Evolutionary conservation across 2,888 invertebrate species (phyloP).

Genomic region (Platypus cylindrus): DNA sequence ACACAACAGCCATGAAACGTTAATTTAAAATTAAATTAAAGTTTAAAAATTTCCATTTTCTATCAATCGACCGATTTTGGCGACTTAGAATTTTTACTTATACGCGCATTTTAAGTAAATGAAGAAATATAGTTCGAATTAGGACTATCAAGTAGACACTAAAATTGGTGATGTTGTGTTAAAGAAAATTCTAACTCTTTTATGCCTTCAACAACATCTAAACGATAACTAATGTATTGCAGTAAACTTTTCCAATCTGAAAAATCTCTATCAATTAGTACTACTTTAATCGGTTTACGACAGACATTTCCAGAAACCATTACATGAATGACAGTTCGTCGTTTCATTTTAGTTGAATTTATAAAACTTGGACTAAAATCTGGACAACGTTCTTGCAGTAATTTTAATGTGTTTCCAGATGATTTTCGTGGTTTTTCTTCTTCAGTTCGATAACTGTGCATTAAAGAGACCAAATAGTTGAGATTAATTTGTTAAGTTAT

Average conservation of each 20-base stretch:
- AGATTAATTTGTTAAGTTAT: too few species aligned
- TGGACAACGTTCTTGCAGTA: too few species aligned
- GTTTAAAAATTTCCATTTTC: too few species aligned
- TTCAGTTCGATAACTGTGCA: constrained; percentile 3
- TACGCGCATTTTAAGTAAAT: too few species aligned
- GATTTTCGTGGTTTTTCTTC: background rate
- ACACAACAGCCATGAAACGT: too few species aligned
- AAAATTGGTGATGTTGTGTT: too few species aligned
- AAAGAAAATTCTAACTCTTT: constrained; percentile 7
- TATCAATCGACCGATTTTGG: too few species aligned
- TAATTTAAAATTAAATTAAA: too few species aligned
- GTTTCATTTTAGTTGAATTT: constrained; percentile 8
- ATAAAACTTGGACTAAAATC: constrained; percentile 7
- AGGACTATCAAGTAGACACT: too few species aligned
- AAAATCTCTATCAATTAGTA: constrained; percentile 8
- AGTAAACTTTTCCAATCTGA: constrained; percentile 6
- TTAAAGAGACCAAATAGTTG: too few species aligned
- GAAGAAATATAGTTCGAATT: too few species aligned
- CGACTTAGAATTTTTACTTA: too few species aligned
- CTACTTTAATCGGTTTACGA: constrained; percentile 8
- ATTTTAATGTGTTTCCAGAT: background rate
- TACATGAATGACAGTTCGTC: constrained; percentile 10
- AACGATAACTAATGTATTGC: constrained; percentile 8
- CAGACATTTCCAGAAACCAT: constrained; percentile 12
- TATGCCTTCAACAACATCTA: constrained; percentile 12